Percentiles rank a stretch among this genome's conserved stretches.
Conservation (phyloP, 2,888 invertebrate genomes). For the Actias luna region DNA sequence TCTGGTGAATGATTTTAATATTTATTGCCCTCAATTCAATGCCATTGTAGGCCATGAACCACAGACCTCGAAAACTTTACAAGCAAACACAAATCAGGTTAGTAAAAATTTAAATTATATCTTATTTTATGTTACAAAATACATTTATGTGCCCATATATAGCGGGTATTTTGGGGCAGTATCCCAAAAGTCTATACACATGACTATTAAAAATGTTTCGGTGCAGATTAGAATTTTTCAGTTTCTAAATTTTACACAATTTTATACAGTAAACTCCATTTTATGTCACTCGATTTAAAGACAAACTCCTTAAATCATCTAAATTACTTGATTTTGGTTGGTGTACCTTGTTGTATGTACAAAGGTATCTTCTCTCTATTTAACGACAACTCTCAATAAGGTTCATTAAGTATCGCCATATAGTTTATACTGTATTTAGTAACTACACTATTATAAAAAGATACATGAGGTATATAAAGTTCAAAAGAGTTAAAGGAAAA, state of each 20-base stretch:
- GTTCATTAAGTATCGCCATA: no score
- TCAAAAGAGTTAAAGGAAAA: background rate
- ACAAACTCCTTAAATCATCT: no score
- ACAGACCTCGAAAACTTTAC: slow-evolving; percentile 56
- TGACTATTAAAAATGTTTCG: background rate
- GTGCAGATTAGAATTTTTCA: background rate
- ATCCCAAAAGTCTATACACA: background rate
- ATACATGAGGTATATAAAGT: background rate
- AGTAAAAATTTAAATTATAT: slow-evolving; percentile 54
- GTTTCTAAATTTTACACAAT: background rate
- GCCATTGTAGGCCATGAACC: slow-evolving; percentile 53
- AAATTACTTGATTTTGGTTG: no score
- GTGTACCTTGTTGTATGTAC: no score
- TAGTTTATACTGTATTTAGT: no score
- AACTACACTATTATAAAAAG: background rate
- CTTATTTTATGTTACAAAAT: background rate
- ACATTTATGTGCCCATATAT: background rate
- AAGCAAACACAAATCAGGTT: slow-evolving; percentile 59
- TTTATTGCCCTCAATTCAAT: slow-evolving; percentile 47
- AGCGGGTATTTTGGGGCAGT: background rate
- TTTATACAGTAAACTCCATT: no score
- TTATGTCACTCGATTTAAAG: no score
- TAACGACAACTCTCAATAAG: no score
- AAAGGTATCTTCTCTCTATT: no score
- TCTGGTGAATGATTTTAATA: slow-evolving; percentile 36